These are phyloP conservation scores for Hapalemur alaotrensis DNA, from an alignment of 2,797 vertebrate genomes.

Conservation along the genomic window DNA sequence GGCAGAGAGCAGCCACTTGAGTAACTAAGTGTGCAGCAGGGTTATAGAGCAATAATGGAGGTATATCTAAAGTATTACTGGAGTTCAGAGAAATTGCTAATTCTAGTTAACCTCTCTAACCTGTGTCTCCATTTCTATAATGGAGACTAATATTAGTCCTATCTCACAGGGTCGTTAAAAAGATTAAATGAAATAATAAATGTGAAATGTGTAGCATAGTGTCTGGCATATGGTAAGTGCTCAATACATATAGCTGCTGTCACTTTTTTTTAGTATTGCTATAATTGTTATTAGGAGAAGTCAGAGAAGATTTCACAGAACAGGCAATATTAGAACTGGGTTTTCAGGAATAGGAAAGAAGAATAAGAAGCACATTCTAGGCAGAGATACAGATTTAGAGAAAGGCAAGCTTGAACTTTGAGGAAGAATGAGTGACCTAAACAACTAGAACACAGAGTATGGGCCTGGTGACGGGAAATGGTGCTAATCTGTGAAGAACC, in stretches of 20 bases:
- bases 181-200: background rate
- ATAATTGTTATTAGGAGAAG: background rate
- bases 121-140: background rate
- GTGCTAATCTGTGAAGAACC: background rate
- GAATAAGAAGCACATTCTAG: background rate
- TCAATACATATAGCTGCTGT: background rate
- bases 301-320: background rate
- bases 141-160: background rate
- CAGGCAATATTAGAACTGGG: background rate
- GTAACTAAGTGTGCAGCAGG: background rate
- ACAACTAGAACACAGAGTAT: background rate
- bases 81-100: background rate
- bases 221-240: background rate
- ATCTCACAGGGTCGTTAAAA: background rate
- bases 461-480: background rate
- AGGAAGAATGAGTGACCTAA: background rate
- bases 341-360: background rate
- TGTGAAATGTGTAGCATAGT: background rate
- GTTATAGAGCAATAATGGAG: background rate
- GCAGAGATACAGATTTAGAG: background rate
- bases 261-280: background rate
- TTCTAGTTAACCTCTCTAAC: background rate
- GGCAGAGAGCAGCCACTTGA: background rate
- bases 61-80: background rate
- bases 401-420: background rate